phyloP scores from a whole-genome alignment of 2,888 invertebrate species.

The Agrilus biguttatus region DNA sequence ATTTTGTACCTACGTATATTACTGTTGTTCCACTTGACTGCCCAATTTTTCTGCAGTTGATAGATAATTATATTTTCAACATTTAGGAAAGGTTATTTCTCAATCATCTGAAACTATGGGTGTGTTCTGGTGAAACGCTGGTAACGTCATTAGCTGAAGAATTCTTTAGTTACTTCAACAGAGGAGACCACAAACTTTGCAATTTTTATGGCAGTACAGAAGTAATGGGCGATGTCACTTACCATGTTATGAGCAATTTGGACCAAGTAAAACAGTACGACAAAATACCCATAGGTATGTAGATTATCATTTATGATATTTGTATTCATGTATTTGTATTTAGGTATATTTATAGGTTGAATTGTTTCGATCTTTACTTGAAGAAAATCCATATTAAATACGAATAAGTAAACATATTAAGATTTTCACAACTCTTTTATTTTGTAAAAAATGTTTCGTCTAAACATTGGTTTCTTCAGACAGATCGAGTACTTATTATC shows the following conservation, averaged over 20 bases:
- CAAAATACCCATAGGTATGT: constrained; percentile 70
- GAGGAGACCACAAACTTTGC: constrained; percentile 49
- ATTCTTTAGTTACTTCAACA: constrained; percentile 63
- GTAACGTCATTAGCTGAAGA: constrained; percentile 53
- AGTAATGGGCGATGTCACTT: constrained; percentile 83
- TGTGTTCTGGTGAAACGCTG: constrained; percentile 78
- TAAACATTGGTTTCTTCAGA: too few species aligned
- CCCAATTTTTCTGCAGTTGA: constrained; percentile 5
- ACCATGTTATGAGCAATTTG: constrained; percentile 46
- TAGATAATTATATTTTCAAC: constrained; percentile 39
- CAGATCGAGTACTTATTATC: too few species aligned
- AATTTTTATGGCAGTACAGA: constrained; percentile 90
- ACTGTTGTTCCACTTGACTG: too few species aligned
- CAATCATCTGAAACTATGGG: constrained; percentile 52
- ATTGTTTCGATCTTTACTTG: too few species aligned
- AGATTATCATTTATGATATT: too few species aligned
- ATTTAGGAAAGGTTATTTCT: constrained; percentile 5
- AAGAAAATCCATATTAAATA: too few species aligned
- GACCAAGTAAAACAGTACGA: constrained; percentile 45
- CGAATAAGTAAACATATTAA: too few species aligned
- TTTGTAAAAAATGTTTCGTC: too few species aligned
- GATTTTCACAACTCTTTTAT: too few species aligned
- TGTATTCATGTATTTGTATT: too few species aligned
- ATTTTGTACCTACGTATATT: too few species aligned
- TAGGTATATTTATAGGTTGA: too few species aligned